Percentiles rank a stretch among this genome's conserved stretches.
Evolutionary conservation across 2,888 invertebrate genomes (phyloP).

Genomic region (Netelia melanura): DNA sequence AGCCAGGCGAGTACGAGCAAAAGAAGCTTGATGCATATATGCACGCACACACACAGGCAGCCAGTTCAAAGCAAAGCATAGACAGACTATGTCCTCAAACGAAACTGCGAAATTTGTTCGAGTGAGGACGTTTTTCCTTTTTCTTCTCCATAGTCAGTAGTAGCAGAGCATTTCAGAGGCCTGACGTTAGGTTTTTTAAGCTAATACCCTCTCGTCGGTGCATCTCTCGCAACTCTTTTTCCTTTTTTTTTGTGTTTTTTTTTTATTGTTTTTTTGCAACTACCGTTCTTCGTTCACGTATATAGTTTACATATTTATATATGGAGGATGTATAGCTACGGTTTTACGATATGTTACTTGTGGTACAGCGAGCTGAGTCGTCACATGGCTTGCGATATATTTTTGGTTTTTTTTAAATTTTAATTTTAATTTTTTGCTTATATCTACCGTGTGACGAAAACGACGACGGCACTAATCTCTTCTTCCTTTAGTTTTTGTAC

Average conservation of each 20-base stretch:
- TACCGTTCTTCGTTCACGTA: constrained; percentile 47
- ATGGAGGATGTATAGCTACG: constrained; percentile 16
- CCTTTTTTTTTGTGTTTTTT: neutral
- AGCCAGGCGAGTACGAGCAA: constrained; percentile 69
- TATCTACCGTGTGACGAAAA: constrained; percentile 15
- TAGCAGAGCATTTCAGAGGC: constrained; percentile 1
- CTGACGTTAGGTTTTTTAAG: neutral
- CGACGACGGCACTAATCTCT: constrained; percentile 15
- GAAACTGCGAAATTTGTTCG: constrained; percentile 36
- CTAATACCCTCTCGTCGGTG: constrained; percentile 7
- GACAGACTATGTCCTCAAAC: constrained; percentile 45
- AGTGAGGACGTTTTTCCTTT: constrained; percentile 42
- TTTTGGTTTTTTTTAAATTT: neutral
- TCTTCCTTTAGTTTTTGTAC: constrained; percentile 4
- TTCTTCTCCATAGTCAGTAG: constrained; percentile 4
- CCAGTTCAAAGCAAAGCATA: constrained; percentile 57
- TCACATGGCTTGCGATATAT: constrained; percentile 44
- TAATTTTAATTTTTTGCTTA: constrained; percentile 16
- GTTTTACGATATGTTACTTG: constrained; percentile 31
- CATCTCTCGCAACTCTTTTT: constrained; percentile 23
- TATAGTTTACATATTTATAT: constrained; percentile 12
- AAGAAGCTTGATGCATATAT: constrained; percentile 71
- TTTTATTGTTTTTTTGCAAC: neutral
- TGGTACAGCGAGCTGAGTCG: constrained; percentile 41
- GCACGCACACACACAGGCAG: constrained; percentile 70